Evolutionary conservation across 2,888 invertebrate genomes (phyloP).

Genomic region (Cosmopolites sordidus): DNA sequence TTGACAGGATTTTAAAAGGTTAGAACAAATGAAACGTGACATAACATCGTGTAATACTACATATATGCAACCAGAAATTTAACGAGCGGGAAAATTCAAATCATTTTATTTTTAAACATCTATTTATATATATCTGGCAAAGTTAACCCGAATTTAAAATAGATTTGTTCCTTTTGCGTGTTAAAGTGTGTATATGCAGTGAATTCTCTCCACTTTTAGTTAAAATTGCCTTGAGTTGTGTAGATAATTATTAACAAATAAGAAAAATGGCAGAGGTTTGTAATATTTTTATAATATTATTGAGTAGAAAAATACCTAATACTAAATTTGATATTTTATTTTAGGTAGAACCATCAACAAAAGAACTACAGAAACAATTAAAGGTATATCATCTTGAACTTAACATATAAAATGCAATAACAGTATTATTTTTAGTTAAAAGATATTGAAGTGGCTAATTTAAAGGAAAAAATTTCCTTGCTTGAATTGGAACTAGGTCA

Average conservation of each 20-base stretch:
- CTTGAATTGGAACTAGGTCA: slow-evolving; percentile 43
- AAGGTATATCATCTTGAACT: not conserved
- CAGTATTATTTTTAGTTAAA: slow-evolving; percentile 32
- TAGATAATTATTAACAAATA: not conserved
- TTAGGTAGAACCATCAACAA: not conserved
- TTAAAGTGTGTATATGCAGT: slow-evolving; percentile 10
- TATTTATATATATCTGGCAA: slow-evolving; percentile 20
- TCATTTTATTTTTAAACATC: slow-evolving; percentile 18
- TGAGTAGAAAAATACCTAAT: not conserved
- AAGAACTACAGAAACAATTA: not conserved
- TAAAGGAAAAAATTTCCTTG: slow-evolving; percentile 33
- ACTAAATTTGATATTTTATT: not conserved
- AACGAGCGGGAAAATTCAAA: slow-evolving; percentile 8
- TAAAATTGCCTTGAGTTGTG: not conserved
- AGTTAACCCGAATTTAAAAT: slow-evolving; percentile 17
- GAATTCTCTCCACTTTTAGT: not conserved
- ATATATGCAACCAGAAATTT: slow-evolving; percentile 8
- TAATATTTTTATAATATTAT: not conserved
- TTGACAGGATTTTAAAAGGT: slow-evolving; percentile 13
- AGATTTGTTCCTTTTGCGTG: slow-evolving; percentile 20
- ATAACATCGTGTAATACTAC: slow-evolving; percentile 6
- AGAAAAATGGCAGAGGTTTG: slow-evolving; percentile 22
- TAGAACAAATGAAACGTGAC: slow-evolving; percentile 12
- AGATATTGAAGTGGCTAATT: slow-evolving; percentile 31
- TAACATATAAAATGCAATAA: too few relatives aligned